Evolutionary conservation across 1,140 invertebrate species (phyloP), one percentile per base, ranked within the genome.

Genomic region (Drosophila tani): DNA sequence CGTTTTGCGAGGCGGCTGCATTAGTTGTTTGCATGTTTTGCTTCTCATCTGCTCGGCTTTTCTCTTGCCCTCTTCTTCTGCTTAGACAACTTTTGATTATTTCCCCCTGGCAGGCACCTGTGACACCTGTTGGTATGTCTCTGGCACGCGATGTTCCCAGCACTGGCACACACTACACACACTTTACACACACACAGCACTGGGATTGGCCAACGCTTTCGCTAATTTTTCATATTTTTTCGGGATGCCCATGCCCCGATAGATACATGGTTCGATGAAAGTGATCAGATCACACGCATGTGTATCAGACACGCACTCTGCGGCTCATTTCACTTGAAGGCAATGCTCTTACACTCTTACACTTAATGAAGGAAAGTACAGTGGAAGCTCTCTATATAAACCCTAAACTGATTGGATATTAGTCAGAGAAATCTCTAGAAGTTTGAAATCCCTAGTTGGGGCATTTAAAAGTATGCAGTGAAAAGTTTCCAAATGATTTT

Each of bases 11-110:
- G 46, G 70, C 70, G 70, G 67, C 70, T 73, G 70, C 70, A 74
- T 46, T 73, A 29, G 53, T 43, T 71, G 70, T 73, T 74, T 74
- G 70, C 70, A 74, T 74, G 70, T 74, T 68, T 59, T 74, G 70
- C 35, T 65, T 56, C 53, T 73, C 67, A 73, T 73, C 69, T 73
- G 57, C 40, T 45, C 58, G 57, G 57, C 63, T 60, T 67, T 38
- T 71, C 65, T 62, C 41, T 50, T 21, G 67, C 65, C 65, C 43
- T 73, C 68, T 74, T 73, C 38, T 74, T 73, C 55, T 60, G 67
- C 45, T 74, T 74, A 74, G 70, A 74, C 70, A 74, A 74, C 68
- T 74, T 74, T 74, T 74, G 70, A 74, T 74, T 74, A 46, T 73
- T 59, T 71, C 51, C 45, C 69, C 51, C 21, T 17, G 4, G 5